Evolutionary conservation across 2,113 vertebrate species (phyloP).

Genomic region (Otocyon megalotis): DNA sequence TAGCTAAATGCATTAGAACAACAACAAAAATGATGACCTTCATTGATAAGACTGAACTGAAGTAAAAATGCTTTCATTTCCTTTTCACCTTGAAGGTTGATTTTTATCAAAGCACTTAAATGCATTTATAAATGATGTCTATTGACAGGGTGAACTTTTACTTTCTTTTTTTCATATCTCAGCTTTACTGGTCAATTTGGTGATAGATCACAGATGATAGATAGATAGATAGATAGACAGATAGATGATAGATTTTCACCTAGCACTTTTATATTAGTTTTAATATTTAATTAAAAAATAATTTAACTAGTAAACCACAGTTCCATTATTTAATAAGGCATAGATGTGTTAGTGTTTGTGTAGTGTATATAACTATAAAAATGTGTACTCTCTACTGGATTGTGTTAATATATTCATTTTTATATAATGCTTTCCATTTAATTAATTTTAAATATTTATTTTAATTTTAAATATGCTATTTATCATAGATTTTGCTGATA

Average conservation of each 20-base stretch:
- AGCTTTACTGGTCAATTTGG: constrained; percentile 22
- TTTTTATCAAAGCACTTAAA: constrained; percentile 85
- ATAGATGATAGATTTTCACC: not conserved
- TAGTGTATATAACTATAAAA: not conserved
- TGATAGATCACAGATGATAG: not conserved
- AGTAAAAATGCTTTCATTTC: constrained; percentile 82
- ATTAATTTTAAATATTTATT: not conserved
- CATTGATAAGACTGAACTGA: constrained; percentile 82
- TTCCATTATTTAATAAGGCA: not conserved
- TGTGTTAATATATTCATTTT: not conserved
- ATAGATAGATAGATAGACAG: not conserved
- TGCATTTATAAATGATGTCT: constrained; percentile 82
- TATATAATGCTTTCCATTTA: not conserved
- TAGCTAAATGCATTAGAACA: constrained; percentile 77
- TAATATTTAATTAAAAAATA: constrained; percentile 41
- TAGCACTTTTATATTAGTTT: not conserved
- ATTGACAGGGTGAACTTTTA: constrained; percentile 68
- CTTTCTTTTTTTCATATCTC: constrained; percentile 59
- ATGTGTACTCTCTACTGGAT: not conserved
- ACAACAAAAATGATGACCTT: constrained; percentile 84
- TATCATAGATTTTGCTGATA: not conserved
- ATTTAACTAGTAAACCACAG: not conserved
- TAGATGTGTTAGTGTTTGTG: not conserved
- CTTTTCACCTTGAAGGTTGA: constrained; percentile 80
- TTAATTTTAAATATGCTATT: not conserved